Evolutionary conservation across 1,140 invertebrate genomes (phyloP).

Genomic region (Listronotus bonariensis): DNA sequence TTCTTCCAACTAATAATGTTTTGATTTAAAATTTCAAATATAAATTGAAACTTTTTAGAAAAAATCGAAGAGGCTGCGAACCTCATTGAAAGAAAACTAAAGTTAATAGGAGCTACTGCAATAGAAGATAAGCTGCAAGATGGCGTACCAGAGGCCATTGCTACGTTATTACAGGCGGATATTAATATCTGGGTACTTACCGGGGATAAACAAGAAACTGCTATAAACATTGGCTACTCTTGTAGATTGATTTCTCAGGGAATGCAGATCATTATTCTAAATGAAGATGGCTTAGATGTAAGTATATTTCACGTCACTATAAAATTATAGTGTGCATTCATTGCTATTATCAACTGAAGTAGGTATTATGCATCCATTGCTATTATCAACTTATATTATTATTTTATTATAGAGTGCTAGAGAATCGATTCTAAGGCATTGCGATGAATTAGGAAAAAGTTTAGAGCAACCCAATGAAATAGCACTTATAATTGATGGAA

Average conservation of each 20-base stretch:
- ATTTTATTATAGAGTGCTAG: conserved; percentile 61
- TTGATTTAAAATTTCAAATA: too few species aligned
- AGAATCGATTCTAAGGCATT: conserved; percentile 74
- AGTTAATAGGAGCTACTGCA: conserved; percentile 87
- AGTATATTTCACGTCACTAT: too few species aligned
- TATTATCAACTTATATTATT: too few species aligned
- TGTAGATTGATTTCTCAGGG: conserved; percentile 83
- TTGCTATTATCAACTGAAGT: too few species aligned
- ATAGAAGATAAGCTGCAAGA: conserved; percentile 95
- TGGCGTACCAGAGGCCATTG: conserved; percentile 91
- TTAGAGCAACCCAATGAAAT: conserved; percentile 83
- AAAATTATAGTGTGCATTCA: too few species aligned
- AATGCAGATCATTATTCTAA: conserved; percentile 90
- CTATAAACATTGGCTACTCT: conserved; percentile 98
- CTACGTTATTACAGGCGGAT: conserved; percentile 84
- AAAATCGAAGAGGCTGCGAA: conserved; percentile 84
- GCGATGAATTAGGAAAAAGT: conserved; percentile 78
- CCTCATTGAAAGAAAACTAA: conserved; percentile 83
- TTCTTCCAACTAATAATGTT: too few species aligned
- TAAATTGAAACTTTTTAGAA: too few species aligned
- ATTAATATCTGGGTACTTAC: conserved; percentile 98
- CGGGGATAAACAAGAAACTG: conserved; percentile 99
- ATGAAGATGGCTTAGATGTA: conserved; percentile 91
- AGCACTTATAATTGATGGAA: conserved; percentile 87
- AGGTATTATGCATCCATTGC: too few species aligned